A percentile compares a stretch with the other conserved stretches of the same genome.
These are phyloP conservation scores for Menidia beryllina DNA, from an alignment of 2,113 vertebrate species.

Conservation along the genomic window DNA sequence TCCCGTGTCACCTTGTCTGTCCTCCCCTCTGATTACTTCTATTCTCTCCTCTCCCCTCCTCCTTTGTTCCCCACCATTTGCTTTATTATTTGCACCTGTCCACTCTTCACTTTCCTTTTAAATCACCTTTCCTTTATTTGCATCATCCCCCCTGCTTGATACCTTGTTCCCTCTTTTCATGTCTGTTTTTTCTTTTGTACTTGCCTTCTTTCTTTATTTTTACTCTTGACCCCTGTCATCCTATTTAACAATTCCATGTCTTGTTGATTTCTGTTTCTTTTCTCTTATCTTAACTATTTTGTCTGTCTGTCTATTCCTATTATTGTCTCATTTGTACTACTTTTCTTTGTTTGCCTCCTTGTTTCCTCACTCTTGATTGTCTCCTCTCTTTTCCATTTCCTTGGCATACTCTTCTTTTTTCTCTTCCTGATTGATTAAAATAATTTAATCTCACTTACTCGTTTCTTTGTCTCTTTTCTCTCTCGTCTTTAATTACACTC, in stretches of 20 bases:
- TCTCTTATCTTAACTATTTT: background rate
- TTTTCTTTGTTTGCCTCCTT: background rate
- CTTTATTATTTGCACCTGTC: no score
- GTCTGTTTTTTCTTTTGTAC: background rate
- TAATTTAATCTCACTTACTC: no score
- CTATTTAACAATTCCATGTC: background rate
- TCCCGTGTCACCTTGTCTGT: background rate
- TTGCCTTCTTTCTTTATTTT: no score
- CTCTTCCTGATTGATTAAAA: no score
- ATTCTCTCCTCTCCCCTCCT: background rate
- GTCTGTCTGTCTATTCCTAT: no score
- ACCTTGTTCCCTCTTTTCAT: conserved; percentile 79
- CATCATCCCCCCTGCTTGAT: conserved; percentile 51
- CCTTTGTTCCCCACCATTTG: no score
- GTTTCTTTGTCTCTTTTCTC: no score
- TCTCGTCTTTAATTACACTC: background rate
- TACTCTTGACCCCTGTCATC: no score
- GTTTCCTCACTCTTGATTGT: background rate
- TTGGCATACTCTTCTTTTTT: conserved; percentile 90
- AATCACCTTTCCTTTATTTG: background rate
- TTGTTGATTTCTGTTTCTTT: fast-evolving
- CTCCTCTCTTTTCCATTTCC: conserved; percentile 72
- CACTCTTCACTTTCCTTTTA: no score
- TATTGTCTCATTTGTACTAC: background rate
- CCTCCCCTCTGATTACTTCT: background rate